Base-by-base conservation (phyloP, 2,888 invertebrate species). In the Parnassius orleans region DNA sequence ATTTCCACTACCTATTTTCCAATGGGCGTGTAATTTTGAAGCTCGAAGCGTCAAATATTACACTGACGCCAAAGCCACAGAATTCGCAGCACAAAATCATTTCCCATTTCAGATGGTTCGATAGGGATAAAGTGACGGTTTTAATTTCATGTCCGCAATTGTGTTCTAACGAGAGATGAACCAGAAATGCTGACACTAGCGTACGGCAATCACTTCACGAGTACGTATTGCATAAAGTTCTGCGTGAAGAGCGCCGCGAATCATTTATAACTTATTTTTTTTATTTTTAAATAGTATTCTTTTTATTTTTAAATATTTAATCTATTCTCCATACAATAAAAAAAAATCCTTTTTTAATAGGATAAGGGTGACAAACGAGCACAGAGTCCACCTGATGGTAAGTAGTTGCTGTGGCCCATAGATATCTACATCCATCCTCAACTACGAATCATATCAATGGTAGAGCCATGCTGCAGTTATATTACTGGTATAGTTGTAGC, bases 101-200 rank as follows among this genome's bases (percentile, higher is more conserved):
- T 48, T 56, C 52, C 59, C 59, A 41, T 44, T 59, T 59, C 48
- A 51, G 54, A 63, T 54, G 53, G 61, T 60, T 53, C 54, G 63
- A 68, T 68, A 15, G 51, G 53, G 48, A 63, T 63, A 56, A 63
- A 66, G 68, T 66, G 77, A 61, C 64, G 61, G 80, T 84, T 87
- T 88, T 87, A 86, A 88, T 88, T 84, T 81, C 78, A 80, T 78
- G 77, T 83, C 82, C 79, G 79, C 83, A 80, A 84, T 83, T 81
- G 85, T 82, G 77, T 79, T 76, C 84, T 88, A 89, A 88, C 87
- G 87, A 87, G 87, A 85, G 84, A 85, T 86, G 84, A 82, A 81
- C 81, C 83, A 79, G 84, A 87, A 89, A 79, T 75, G 89, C 90
- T 90, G 90, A 90, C 90, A 88, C 78, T 84, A 83, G 90, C 86